These are phyloP conservation scores for Ptychobarbus kaznakovi DNA, from an alignment of 2,797 vertebrate species.

Conservation along the genomic window DNA sequence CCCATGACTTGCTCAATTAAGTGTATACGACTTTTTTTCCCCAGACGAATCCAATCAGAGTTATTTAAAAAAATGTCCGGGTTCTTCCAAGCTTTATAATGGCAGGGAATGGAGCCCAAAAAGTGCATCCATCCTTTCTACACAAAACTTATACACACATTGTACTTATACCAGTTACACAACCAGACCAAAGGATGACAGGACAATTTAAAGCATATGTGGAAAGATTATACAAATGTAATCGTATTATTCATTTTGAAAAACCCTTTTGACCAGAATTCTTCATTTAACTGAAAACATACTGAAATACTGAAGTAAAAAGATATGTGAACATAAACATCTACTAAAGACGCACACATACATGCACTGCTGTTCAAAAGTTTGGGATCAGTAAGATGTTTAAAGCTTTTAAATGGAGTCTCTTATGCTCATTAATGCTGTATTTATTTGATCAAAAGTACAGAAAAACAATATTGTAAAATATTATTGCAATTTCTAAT, in stretches of 20 bases:
- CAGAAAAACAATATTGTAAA: background rate
- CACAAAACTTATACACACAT: conserved; percentile 33
- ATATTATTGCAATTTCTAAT: background rate
- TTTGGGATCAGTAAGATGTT: background rate
- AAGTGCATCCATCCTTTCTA: conserved; percentile 10
- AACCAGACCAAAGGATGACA: conserved; percentile 30
- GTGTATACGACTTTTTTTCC: too few species aligned
- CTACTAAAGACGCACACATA: background rate
- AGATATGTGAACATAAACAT: background rate
- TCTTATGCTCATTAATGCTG: background rate
- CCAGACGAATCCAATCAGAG: too few species aligned
- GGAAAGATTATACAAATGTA: background rate
- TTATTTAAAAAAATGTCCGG: too few species aligned
- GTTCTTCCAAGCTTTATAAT: too few species aligned
- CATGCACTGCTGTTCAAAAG: background rate
- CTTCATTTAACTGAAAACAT: background rate
- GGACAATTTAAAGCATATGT: background rate
- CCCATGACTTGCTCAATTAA: too few species aligned
- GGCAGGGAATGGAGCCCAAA: too few species aligned
- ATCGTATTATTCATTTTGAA: background rate
- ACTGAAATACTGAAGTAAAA: background rate
- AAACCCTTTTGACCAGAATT: background rate
- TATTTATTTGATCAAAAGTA: background rate
- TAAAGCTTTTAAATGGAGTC: background rate
- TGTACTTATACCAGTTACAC: conserved; percentile 36